phyloP scores from a whole-genome alignment of 2,888 invertebrate genomes.

The Caenorhabditis zanzibari region DNA sequence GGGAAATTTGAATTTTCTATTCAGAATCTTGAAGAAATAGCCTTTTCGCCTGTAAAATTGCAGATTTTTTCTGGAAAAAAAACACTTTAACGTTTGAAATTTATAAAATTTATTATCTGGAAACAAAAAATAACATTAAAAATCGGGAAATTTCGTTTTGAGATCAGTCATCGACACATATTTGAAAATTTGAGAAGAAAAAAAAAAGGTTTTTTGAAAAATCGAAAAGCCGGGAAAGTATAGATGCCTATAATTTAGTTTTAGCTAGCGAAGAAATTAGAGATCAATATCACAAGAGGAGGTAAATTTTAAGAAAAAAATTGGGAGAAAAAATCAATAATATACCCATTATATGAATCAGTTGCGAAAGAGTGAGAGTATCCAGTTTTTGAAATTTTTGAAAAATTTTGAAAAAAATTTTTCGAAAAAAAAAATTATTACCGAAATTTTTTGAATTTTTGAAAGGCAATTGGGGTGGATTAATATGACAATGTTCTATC shows the following conservation, averaged over 20 bases:
- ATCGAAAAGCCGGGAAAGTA: neutral
- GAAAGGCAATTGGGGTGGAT: slow-evolving; percentile 22
- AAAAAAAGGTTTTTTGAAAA: neutral
- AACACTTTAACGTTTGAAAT: neutral
- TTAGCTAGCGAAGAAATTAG: neutral
- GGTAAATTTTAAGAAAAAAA: neutral
- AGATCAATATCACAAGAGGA: no score
- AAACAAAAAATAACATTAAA: neutral
- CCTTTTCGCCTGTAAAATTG: neutral
- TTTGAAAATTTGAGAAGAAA: neutral
- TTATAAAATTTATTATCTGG: no score
- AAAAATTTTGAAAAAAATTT: neutral
- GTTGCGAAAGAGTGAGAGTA: slow-evolving; percentile 27
- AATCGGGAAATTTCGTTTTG: neutral
- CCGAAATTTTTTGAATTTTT: neutral
- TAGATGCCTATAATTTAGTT: neutral
- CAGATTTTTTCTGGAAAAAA: neutral
- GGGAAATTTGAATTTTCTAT: neutral
- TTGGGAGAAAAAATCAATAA: neutral
- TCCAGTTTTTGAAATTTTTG: slow-evolving; percentile 5
- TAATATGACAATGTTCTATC: no score
- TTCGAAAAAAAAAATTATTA: slow-evolving; percentile 2
- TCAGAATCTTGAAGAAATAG: neutral
- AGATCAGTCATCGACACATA: slow-evolving; percentile 30
- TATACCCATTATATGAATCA: slow-evolving; percentile 21